Evolutionary conservation across 2,888 invertebrate species (phyloP), one percentile per base, ranked within the genome.

Genomic region (Keiferia lycopersicella): DNA sequence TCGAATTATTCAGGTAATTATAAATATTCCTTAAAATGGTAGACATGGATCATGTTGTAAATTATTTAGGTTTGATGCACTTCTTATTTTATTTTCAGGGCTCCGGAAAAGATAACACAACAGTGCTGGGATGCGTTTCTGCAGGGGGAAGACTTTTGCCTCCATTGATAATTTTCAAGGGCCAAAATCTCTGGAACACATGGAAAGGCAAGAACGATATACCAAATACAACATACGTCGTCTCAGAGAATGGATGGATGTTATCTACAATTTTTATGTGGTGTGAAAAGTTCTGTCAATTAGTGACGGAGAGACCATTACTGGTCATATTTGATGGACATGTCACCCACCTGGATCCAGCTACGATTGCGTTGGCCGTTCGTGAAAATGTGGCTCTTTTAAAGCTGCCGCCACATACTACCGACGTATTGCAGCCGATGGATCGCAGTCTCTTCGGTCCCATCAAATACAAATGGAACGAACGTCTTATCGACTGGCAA

Each of bases 341-440:
- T 61, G 61, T 61, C 38, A 61, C 64, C 39, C 64, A 64, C 39
- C 56, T 64, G 53, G 64, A 64, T 61, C 61, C 56, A 61, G 56
- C 53, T 64, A 61, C 61, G 45, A 61, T 64, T 61, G 61, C 56
- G 50, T 16, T 61, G 16, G 64, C 64, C 16, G 41, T 64, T 53
- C 61, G 56, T 16, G 61, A 61, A 56, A 64, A 61, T 26, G 56
- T 64, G 48, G 18, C 64, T 53, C n/a, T 64, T 20, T 41, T 64
- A 18, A 64, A 64, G 61, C 30, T 64, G 14, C 53, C 53, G 22
- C 22, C 53, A 7, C 53, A 53, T 22, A 22, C 53, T 22, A 22
- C 62, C 30, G 34, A 62, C 62, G 26, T 51, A 51, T 51, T 62
- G 18, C 62, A 62, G 45, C 62, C 62, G 20, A 57, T 56, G 57